These are phyloP conservation scores for Drosophila leontia DNA, from an alignment of 1,140 invertebrate genomes.

Conservation along the genomic window DNA sequence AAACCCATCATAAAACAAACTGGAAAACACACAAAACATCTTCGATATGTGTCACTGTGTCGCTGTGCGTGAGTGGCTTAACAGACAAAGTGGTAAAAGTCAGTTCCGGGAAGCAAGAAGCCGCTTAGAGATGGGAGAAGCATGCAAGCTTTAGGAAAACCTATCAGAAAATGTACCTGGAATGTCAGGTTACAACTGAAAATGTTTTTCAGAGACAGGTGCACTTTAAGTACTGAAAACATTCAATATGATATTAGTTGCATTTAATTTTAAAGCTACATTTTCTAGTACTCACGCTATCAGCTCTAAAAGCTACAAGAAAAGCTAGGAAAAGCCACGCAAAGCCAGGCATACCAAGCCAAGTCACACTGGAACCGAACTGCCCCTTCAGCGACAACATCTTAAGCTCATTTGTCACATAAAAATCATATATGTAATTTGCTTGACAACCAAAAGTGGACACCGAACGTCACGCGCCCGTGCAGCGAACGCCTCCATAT, in stretches of 20 bases:
- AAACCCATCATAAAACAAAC: constrained; percentile 63
- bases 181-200: too few species aligned
- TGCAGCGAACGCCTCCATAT: constrained; percentile 78
- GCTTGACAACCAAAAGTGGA: constrained; percentile 82
- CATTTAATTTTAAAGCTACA: background rate
- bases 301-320: constrained; percentile 7
- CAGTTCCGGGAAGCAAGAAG: constrained; percentile 38
- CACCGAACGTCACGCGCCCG: constrained; percentile 72
- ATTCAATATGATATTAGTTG: background rate
- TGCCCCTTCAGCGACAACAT: constrained; percentile 72
- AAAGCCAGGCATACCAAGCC: constrained; percentile 14
- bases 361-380: constrained; percentile 25
- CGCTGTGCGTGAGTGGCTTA: constrained; percentile 66
- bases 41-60: constrained; percentile 73
- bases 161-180: background rate
- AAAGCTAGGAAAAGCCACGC: background rate
- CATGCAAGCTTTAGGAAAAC: background rate
- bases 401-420: constrained; percentile 83
- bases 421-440: constrained; percentile 84
- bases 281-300: background rate
- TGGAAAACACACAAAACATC: constrained; percentile 52
- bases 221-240: background rate
- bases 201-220: background rate
- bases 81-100: constrained; percentile 43
- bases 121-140: constrained; percentile 17